These are phyloP conservation scores for Mellivora capensis DNA, from an alignment of 2,113 vertebrate genomes.

Conservation along the genomic window DNA sequence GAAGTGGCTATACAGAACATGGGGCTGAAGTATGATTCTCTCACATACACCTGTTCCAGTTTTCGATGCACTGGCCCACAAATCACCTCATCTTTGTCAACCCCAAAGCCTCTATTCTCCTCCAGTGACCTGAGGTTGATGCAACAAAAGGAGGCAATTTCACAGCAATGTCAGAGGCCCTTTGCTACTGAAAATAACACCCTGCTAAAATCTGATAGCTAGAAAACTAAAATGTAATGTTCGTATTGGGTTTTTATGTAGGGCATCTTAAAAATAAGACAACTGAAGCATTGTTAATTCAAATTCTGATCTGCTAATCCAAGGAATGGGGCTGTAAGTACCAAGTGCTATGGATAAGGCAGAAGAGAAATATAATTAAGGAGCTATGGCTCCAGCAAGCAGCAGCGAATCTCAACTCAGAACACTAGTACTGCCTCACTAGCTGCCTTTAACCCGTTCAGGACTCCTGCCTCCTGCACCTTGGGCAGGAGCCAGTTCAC, in stretches of 20 bases:
- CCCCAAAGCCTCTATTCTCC: slow-evolving; percentile 22
- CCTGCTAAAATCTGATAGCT: neutral
- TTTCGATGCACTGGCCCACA: slow-evolving; percentile 23
- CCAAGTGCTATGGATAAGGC: neutral
- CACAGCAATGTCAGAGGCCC: slow-evolving; percentile 7
- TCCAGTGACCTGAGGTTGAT: slow-evolving; percentile 49
- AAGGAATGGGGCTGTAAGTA: neutral
- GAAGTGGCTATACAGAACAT: neutral
- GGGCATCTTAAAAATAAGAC: slow-evolving; percentile 21
- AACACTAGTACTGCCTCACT: neutral
- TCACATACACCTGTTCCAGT: neutral
- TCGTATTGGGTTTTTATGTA: neutral
- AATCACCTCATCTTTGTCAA: slow-evolving; percentile 25
- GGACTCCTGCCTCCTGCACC: neutral
- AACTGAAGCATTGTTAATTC: neutral
- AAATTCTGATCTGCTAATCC: neutral
- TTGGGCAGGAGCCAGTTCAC: neutral
- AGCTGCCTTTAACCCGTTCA: neutral
- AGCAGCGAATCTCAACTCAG: neutral
- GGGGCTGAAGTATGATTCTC: neutral
- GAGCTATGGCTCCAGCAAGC: neutral
- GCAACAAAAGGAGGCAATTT: slow-evolving; percentile 21
- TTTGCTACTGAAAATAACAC: slow-evolving; percentile 42
- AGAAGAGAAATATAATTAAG: neutral
- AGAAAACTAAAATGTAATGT: neutral